Percentiles rank a stretch among this genome's conserved stretches.
Evolutionary conservation across 30 jellyfish, hydroid and myxozoan species (phyloP).

Genomic region (Aurelia coerulea): DNA sequence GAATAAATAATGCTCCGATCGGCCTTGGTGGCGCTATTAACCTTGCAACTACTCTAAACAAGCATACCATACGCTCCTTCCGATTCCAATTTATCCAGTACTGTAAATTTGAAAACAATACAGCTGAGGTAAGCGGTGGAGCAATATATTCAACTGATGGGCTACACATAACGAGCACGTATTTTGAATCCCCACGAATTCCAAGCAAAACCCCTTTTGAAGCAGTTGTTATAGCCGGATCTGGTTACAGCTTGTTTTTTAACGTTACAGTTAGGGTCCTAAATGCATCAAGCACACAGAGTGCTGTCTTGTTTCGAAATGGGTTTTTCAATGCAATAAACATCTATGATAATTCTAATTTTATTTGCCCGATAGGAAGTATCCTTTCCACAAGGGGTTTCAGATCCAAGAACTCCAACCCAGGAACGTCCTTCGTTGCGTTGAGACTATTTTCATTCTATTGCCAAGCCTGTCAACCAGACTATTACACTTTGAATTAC

Average conservation of each 20-base stretch:
- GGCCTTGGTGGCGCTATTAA: background rate
- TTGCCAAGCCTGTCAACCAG: background rate
- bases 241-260: background rate
- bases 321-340: background rate
- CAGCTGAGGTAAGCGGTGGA: background rate
- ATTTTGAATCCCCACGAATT: background rate
- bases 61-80: background rate
- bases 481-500: background rate
- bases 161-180: background rate
- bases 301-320: background rate
- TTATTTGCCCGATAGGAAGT: slow-evolving; percentile 8
- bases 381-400: background rate
- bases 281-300: background rate
- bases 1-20: too few species aligned
- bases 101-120: background rate
- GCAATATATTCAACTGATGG: background rate
- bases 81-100: background rate
- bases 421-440: background rate
- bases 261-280: background rate
- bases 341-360: background rate
- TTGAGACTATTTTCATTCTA: background rate
- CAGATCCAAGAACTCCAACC: background rate
- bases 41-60: background rate
- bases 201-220: background rate
- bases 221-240: background rate